A percentile compares a stretch with the other conserved stretches of the same genome.
phyloP scores from a whole-genome alignment of 2,797 vertebrate species.

The Rhabdophis nuchalis region DNA sequence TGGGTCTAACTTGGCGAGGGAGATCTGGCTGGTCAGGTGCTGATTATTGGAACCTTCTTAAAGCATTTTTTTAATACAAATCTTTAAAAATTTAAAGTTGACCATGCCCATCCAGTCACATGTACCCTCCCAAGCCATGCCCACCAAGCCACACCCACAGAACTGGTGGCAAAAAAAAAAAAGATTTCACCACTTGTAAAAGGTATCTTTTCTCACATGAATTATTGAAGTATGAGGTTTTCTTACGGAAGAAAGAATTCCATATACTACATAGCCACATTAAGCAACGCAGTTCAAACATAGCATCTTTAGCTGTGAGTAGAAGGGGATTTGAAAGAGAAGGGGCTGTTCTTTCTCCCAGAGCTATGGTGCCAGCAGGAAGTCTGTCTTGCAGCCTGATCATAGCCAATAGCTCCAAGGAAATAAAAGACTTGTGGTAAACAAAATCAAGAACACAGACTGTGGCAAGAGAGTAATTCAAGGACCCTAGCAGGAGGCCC shows the following conservation, averaged over 20 bases:
- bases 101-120: no score
- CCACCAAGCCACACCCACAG: no score
- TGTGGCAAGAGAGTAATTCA: not conserved
- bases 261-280: not conserved
- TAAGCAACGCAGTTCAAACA: not conserved
- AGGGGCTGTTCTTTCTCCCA: not conserved
- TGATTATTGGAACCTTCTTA: no score
- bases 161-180: no score
- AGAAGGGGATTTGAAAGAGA: not conserved
- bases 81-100: no score
- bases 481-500: not conserved
- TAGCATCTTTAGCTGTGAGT: not conserved
- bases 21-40: no score
- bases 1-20: no score
- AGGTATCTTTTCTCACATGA: not conserved
- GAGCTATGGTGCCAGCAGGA: not conserved
- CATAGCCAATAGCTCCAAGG: not conserved
- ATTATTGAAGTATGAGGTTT: not conserved
- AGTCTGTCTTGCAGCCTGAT: not conserved
- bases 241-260: not conserved
- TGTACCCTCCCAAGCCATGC: no score
- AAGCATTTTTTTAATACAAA: no score
- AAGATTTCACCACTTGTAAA: not conserved
- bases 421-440: not conserved
- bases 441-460: not conserved